phyloP scores from a whole-genome alignment of 1,140 invertebrate genomes.

The Cyclina sinensis region DNA sequence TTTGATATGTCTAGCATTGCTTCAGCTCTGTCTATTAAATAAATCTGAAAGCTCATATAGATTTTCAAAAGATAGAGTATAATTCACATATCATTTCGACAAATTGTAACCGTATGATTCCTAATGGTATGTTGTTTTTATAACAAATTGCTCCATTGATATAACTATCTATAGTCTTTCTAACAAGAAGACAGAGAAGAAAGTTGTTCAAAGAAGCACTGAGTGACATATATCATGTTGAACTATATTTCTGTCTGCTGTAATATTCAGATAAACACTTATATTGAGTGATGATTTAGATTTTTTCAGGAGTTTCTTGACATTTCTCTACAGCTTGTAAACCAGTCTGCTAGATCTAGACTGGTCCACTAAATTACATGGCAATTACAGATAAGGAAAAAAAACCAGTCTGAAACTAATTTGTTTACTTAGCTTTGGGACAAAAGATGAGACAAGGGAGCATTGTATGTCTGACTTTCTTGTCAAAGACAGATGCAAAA shows the following conservation, averaged over 20 bases:
- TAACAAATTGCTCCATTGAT: not conserved
- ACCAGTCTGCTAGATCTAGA: slow-evolving; percentile 11
- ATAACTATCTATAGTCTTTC: not conserved
- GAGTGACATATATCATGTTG: slow-evolving; percentile 7
- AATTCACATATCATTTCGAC: not conserved
- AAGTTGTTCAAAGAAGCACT: not conserved
- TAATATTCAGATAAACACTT: slow-evolving; percentile 49
- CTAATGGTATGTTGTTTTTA: not conserved
- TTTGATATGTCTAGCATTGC: slow-evolving; percentile 22
- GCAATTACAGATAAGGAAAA: not conserved
- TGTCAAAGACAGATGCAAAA: not conserved
- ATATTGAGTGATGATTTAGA: slow-evolving; percentile 45
- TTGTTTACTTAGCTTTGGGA: too few species aligned
- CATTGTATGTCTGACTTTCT: not conserved
- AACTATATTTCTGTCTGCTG: slow-evolving; percentile 10
- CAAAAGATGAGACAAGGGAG: not conserved
- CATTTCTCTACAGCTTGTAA: slow-evolving; percentile 41
- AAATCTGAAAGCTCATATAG: not conserved
- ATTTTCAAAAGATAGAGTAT: not conserved
- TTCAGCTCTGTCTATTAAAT: not conserved
- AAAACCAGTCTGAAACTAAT: not conserved
- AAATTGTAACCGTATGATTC: not conserved
- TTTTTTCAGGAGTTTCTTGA: slow-evolving; percentile 40
- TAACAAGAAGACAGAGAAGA: not conserved
- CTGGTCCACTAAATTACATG: slow-evolving; percentile 8